Conservation (phyloP, 2,113 vertebrate genomes). For the Rhipidura dahli region DNA sequence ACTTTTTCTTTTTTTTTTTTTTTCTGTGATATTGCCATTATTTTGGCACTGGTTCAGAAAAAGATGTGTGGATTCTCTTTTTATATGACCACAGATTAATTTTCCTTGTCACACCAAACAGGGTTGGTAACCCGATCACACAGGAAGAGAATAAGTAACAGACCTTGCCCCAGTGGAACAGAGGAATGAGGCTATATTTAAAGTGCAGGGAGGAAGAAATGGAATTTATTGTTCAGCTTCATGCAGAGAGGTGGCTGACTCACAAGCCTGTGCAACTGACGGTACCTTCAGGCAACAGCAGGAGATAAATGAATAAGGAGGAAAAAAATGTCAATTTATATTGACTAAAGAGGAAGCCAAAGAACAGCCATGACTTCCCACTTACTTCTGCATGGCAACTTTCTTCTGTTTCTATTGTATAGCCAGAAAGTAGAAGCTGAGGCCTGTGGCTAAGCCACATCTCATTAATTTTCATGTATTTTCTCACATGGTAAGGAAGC, state of each 20-base stretch:
- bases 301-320: conserved; percentile 31
- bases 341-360: conserved; percentile 16
- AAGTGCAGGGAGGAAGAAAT: conserved; percentile 15
- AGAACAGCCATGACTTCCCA: conserved; percentile 29
- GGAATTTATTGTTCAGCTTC: conserved; percentile 53
- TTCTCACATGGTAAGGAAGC: background rate
- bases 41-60: background rate
- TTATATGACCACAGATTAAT: background rate
- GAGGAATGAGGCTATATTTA: conserved; percentile 28
- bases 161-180: background rate
- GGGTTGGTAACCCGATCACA: background rate
- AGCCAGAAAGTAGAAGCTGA: background rate
- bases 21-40: background rate
- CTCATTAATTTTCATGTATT: background rate
- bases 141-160: background rate
- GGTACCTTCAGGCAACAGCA: conserved; percentile 34
- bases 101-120: background rate
- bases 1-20: background rate
- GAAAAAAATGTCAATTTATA: conserved; percentile 11
- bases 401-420: background rate
- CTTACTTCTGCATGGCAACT: background rate
- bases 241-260: conserved; percentile 48
- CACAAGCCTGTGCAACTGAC: background rate
- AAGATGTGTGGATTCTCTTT: background rate
- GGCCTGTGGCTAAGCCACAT: background rate